phyloP scores from a whole-genome alignment of 2,888 invertebrate genomes.

The Parascotia fuliginaria region DNA sequence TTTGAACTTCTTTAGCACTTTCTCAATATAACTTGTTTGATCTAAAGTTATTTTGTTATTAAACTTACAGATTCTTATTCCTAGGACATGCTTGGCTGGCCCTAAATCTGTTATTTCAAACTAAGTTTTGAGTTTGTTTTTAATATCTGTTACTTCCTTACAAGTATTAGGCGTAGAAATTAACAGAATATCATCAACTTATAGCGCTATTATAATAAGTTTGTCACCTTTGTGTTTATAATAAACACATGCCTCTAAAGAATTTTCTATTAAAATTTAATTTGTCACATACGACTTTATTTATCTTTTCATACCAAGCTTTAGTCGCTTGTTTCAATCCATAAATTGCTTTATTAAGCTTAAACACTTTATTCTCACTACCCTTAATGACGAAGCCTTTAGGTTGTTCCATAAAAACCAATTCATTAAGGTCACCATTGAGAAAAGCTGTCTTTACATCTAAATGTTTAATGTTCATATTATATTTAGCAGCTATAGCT shows the following conservation, averaged over 20 bases:
- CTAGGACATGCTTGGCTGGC: background rate
- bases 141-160: slow-evolving; percentile 10
- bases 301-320: background rate
- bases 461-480: background rate
- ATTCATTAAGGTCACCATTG: background rate
- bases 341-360: slow-evolving; percentile 2
- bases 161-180: background rate
- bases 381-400: background rate
- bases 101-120: slow-evolving; percentile 32
- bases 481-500: background rate
- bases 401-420: background rate
- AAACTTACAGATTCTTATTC: background rate
- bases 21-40: background rate
- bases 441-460: background rate
- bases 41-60: background rate
- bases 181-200: slow-evolving; percentile 26
- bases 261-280: background rate
- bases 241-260: background rate
- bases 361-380: slow-evolving; percentile 1
- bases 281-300: background rate
- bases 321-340: background rate
- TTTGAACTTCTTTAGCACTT: background rate
- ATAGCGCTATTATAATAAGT: slow-evolving; percentile 8
- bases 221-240: background rate
- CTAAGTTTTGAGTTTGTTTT: slow-evolving; percentile 15